A percentile compares a stretch with the other conserved stretches of the same genome.
Evolutionary conservation across 2,113 vertebrate species (phyloP).

Genomic region (Empidonax alnorum): DNA sequence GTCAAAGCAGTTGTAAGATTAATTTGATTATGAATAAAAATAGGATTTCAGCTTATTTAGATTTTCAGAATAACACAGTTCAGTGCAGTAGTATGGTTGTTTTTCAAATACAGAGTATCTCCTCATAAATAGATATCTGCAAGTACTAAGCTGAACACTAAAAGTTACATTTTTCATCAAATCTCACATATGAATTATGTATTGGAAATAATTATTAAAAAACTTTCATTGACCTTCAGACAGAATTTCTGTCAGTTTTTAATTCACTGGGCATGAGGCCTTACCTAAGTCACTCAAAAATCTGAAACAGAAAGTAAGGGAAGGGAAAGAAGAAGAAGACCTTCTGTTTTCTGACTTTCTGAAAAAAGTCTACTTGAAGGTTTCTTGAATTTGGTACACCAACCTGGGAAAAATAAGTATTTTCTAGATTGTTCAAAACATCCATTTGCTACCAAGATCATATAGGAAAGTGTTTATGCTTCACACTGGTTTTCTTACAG

Average conservation of each 20-base stretch:
- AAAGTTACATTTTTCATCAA: neutral
- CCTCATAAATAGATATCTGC: neutral
- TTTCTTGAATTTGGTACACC: neutral
- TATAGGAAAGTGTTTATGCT: neutral
- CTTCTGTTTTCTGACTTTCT: neutral
- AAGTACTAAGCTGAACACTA: neutral
- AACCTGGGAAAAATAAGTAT: neutral
- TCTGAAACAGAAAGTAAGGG: neutral
- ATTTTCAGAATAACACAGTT: neutral
- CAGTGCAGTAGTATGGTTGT: neutral
- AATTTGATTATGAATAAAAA: neutral
- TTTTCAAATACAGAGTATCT: neutral
- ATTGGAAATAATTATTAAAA: neutral
- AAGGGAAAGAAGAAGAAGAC: neutral
- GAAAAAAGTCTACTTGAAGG: neutral
- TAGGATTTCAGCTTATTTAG: neutral
- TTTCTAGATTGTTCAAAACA: neutral
- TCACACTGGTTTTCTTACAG: neutral
- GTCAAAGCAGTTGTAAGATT: neutral
- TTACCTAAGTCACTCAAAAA: neutral
- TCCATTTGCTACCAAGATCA: neutral
- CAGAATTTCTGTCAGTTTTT: neutral
- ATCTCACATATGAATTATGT: neutral
- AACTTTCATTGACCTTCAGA: neutral
- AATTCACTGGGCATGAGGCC: neutral